These are phyloP conservation scores for Spizaetus ornatus DNA, from an alignment of 2,113 vertebrate genomes.

Conservation along the genomic window DNA sequence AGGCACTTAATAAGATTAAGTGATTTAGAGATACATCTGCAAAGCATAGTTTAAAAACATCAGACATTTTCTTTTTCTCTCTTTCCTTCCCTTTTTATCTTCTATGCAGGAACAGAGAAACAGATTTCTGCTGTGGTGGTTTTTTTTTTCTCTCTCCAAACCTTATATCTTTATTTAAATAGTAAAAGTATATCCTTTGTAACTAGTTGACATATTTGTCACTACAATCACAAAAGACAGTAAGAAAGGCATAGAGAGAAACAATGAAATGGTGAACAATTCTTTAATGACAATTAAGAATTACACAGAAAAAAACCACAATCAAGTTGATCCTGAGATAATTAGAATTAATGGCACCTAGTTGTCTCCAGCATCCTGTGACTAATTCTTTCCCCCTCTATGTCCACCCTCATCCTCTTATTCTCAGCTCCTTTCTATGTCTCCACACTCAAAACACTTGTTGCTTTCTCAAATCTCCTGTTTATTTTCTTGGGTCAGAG, in stretches of 20 bases:
- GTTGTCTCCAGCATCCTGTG: not conserved
- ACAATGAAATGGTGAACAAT: not conserved
- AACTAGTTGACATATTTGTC: not conserved
- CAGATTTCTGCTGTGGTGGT: not conserved
- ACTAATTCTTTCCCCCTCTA: not conserved
- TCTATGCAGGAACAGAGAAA: not conserved
- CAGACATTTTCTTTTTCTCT: not conserved
- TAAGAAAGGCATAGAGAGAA: not conserved
- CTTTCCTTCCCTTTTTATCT: not conserved
- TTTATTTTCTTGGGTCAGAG: not conserved
- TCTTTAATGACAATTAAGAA: not conserved
- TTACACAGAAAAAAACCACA: not conserved
- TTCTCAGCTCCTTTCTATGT: not conserved
- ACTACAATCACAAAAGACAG: not conserved
- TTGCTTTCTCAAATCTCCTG: not conserved
- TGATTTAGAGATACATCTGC: constrained; percentile 37
- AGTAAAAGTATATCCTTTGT: not conserved
- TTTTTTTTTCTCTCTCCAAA: not conserved
- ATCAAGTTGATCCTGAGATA: not conserved
- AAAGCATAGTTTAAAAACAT: not conserved
- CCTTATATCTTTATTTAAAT: not conserved
- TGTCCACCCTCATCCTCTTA: accelerated
- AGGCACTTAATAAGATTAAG: constrained; percentile 41
- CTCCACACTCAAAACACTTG: not conserved
- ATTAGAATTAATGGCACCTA: not conserved